Conservation (phyloP, 2,888 invertebrate species). For the Drosophila anomalata region DNA sequence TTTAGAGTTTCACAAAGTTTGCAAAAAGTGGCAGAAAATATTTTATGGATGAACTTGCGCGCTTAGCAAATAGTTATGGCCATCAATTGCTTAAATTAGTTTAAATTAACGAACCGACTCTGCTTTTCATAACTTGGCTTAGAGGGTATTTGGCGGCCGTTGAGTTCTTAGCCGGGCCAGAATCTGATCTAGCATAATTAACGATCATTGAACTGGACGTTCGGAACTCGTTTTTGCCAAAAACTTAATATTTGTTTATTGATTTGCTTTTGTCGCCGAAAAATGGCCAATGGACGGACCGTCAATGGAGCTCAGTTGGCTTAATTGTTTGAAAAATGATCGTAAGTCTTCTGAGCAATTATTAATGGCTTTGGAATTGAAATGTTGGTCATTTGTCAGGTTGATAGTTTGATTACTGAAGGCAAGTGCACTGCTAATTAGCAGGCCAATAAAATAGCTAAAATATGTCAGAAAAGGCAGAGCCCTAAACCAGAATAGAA, state of each 20-base stretch:
- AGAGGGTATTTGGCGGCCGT: not conserved
- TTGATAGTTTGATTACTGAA: not conserved
- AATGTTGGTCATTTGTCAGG: not conserved
- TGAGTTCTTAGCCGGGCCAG: not conserved
- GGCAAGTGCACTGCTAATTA: not conserved
- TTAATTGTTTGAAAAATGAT: conserved; percentile 24
- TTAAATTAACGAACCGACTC: conserved; percentile 11
- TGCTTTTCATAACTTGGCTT: conserved; percentile 5
- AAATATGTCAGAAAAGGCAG: not conserved
- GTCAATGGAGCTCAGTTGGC: conserved; percentile 10
- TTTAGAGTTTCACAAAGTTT: conserved; percentile 5
- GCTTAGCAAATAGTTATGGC: conserved; percentile 16
- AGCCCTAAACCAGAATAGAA: not conserved
- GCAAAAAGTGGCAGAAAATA: conserved; percentile 12
- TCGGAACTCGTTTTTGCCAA: conserved; percentile 22
- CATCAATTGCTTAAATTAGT: conserved; percentile 15
- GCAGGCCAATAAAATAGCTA: not conserved
- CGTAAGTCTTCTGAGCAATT: not conserved
- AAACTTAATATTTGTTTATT: conserved; percentile 11
- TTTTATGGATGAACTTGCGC: conserved; percentile 10
- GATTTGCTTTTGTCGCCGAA: conserved; percentile 1
- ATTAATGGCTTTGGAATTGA: conserved; percentile 2
- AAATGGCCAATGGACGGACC: conserved; percentile 4
- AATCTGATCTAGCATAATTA: conserved; percentile 10
- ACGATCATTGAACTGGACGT: conserved; percentile 30